Base-by-base conservation (phyloP, 2,797 vertebrate genomes). In the Sebastes minor region DNA sequence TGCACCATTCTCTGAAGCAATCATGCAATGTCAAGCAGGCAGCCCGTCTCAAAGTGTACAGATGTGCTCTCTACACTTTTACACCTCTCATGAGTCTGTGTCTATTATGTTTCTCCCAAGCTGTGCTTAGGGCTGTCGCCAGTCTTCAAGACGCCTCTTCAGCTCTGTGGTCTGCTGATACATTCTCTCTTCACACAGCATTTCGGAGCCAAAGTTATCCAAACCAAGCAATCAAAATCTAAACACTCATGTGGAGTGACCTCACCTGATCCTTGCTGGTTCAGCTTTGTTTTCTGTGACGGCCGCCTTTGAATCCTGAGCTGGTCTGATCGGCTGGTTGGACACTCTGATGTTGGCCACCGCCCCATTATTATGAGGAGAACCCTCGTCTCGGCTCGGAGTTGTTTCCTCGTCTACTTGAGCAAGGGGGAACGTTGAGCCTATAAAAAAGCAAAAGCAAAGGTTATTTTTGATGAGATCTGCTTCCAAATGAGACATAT, bases 191-290 rank as follows among this genome's bases (percentile, higher is more conserved):
- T 53, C 72, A 65, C 23, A 66, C 63, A 64, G 16, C 35, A 62
- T 23, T 61, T 62, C 3, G 33, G 0, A 0, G 27, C 27, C 27
- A 27, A 27, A 27, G 59, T 52, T 52, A 69, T 66, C 46, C 75
- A 86, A 86, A 83, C 46, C 82, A 85, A 66, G 52, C 75, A 11
- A 56, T 61, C n/a, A 23, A 27, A 74, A 42, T 60, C 6, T 33
- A 77, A 27, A 71, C 42, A 61, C 66, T 66, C 27, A 38, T 64
- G 70, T 72, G 22, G 23, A 64, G 11, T 69, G 71, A 76, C 25
- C 93, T 91, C 90, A 95, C 95, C 94, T 92, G 79, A 25, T 86
- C n/a, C 28, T 83, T 38, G 25, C 56, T 23, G 83, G 16, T 5
- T 86, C 81, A 5, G 70, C 68, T 82, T 86, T 89, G 59, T 69